These are phyloP conservation scores for Mirounga angustirostris DNA, from an alignment of 2,113 vertebrate species.

Conservation along the genomic window DNA sequence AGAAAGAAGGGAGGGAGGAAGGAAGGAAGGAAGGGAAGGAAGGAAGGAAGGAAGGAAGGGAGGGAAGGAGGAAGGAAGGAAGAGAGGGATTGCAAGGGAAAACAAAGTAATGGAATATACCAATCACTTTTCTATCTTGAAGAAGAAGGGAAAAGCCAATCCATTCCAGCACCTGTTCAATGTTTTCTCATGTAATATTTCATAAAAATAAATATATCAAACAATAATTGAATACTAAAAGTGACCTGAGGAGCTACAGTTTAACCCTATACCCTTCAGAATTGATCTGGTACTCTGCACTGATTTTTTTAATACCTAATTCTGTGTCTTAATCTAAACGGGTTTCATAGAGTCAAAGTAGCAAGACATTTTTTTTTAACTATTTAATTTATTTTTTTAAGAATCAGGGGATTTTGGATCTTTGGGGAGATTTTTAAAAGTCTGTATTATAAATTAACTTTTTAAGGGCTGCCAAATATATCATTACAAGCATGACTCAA, in stretches of 20 bases:
- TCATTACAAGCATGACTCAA: not conserved
- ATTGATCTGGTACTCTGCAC: conserved; percentile 66
- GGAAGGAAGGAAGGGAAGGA: too few relatives aligned
- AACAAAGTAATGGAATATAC: conserved; percentile 7
- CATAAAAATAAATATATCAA: conserved; percentile 47
- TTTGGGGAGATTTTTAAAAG: not conserved
- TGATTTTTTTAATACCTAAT: conserved; percentile 74
- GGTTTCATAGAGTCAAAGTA: conserved; percentile 71
- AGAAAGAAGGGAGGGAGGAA: rapidly evolving
- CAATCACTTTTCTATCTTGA: not conserved
- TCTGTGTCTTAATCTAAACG: conserved; percentile 74
- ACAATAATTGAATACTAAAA: not conserved
- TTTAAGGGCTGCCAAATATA: not conserved
- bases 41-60: not conserved
- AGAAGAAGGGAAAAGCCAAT: not conserved
- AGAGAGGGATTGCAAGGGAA: not conserved
- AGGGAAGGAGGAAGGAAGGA: not conserved
- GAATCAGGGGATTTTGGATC: conserved; percentile 18
- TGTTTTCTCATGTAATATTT: not conserved
- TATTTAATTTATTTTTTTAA: conserved; percentile 52
- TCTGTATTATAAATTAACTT: not conserved
- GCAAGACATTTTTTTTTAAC: conserved; percentile 74
- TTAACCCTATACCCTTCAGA: conserved; percentile 56
- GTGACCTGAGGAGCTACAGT: not conserved
- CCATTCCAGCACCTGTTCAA: not conserved